Base-by-base conservation (phyloP, 1,140 invertebrate species). In the Sesamia nonagrioides region DNA sequence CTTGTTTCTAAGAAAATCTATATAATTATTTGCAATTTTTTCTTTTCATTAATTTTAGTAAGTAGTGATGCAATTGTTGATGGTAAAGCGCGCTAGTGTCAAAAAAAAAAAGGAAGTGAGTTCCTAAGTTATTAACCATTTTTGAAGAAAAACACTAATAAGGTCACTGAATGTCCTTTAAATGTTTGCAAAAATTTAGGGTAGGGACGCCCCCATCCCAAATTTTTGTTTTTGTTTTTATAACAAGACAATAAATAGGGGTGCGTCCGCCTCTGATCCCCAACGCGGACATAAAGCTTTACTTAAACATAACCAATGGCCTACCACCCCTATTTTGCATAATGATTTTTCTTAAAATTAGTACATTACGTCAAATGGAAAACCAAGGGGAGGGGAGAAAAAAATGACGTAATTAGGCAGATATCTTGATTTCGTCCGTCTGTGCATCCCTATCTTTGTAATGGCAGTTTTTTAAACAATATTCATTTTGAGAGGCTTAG, bases 331-430 rank as follows among this genome's bases (percentile, higher is more conserved):
- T 78, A 72, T 61, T 72, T 72, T 60, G 42, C 75, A 72, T 54
- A 71, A 71, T 60, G 40, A 45, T 71, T 71, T 78, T 78, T 61
- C 45, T n/a, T n/a, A 72, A 71, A 78, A 78, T 78, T 78, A 72
- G 54, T 40, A 11, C 56, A 40, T 68, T 45, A 48, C 40, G 33
- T 4, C 4, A 48, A 72, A 71, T 50, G 37, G 37, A 50, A 60
- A 78, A 50, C 35, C 21, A 15, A 54, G 48, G 45, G 68, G 21
- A 72, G 42, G 52, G 52, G 17, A 48, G 13, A 69, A 68, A 60
- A 78, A 69, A 78, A 78, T 71, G 42, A 72, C 68, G 68, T 78
- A 72, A 78, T 78, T 78, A 78, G 77, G 77, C 54, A n/a, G 61
- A 42, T 50, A 68, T 77, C 60, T 68, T 68, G 40, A 77, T 68